phyloP scores from a whole-genome alignment of 1,140 invertebrate species.

The Heliconius eleuchia region DNA sequence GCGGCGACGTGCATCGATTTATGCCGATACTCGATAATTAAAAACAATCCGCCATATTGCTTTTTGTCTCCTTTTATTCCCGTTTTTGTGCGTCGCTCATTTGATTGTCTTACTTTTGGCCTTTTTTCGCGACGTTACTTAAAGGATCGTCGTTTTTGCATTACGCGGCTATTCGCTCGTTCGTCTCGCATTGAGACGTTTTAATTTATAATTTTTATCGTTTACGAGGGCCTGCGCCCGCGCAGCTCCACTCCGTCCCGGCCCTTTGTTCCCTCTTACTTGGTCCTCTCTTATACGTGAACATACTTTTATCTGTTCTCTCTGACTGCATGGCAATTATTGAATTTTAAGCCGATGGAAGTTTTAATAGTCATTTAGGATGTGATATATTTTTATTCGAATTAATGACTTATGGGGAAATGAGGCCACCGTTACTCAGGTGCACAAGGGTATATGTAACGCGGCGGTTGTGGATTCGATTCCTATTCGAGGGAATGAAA shows the following conservation, averaged over 20 bases:
- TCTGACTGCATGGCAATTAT: slow-evolving; percentile 25
- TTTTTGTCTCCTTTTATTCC: slow-evolving; percentile 76
- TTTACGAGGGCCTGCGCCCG: slow-evolving; percentile 39
- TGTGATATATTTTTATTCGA: background rate
- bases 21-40: slow-evolving; percentile 81
- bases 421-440: too few species aligned
- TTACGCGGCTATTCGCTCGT: slow-evolving; percentile 63
- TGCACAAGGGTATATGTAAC: too few species aligned
- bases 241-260: background rate
- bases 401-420: background rate
- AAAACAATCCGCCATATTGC: slow-evolving; percentile 80
- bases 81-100: slow-evolving; percentile 77
- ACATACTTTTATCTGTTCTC: slow-evolving; percentile 22
- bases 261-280: slow-evolving; percentile 19
- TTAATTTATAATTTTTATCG: slow-evolving; percentile 74
- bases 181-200: slow-evolving; percentile 69
- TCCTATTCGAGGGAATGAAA: too few species aligned
- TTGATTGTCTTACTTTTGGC: slow-evolving; percentile 73
- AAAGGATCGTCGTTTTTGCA: slow-evolving; percentile 61
- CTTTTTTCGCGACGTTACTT: slow-evolving; percentile 59
- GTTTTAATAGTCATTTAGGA: slow-evolving; percentile 6
- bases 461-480: too few species aligned
- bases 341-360: slow-evolving; percentile 11
- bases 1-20: slow-evolving; percentile 77
- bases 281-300: slow-evolving; percentile 1